Percentiles rank a stretch among this genome's conserved stretches.
These are phyloP conservation scores for Erythrolamprus reginae DNA, from an alignment of 2,113 vertebrate genomes.

Conservation along the genomic window DNA sequence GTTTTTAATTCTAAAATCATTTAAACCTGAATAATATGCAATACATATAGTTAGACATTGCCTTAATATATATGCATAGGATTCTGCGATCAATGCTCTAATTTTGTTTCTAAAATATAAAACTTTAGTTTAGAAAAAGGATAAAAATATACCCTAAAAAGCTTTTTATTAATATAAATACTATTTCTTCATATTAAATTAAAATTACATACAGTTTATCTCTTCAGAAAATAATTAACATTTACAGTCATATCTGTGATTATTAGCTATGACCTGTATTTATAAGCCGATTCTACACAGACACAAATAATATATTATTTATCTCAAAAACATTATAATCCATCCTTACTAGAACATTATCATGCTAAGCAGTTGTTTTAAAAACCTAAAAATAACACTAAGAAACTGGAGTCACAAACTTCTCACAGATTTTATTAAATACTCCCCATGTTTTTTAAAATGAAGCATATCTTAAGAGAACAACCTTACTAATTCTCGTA, in stretches of 20 bases:
- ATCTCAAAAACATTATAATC: constrained; percentile 22
- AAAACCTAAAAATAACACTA: constrained; percentile 27
- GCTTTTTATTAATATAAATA: background rate
- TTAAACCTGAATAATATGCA: no score
- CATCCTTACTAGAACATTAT: constrained; percentile 12
- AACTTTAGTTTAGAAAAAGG: constrained; percentile 31
- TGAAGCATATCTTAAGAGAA: background rate
- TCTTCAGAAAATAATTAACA: constrained; percentile 36
- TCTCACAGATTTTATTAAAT: constrained; percentile 64
- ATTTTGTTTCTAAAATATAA: background rate
- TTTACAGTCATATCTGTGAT: background rate
- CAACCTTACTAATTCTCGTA: constrained; percentile 23
- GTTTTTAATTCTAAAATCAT: background rate
- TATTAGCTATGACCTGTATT: background rate
- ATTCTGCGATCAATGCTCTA: background rate
- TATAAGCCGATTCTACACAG: constrained; percentile 10
- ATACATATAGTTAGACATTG: no score
- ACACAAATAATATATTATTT: constrained; percentile 33
- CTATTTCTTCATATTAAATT: constrained; percentile 24
- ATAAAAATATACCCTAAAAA: background rate
- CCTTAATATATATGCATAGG: no score
- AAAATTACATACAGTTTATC: constrained; percentile 2
- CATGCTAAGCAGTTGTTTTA: background rate
- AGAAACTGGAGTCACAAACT: constrained; percentile 8
- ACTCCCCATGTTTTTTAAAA: background rate